phyloP scores from a whole-genome alignment of 2,113 vertebrate species.

The Colaptes auratus region DNA sequence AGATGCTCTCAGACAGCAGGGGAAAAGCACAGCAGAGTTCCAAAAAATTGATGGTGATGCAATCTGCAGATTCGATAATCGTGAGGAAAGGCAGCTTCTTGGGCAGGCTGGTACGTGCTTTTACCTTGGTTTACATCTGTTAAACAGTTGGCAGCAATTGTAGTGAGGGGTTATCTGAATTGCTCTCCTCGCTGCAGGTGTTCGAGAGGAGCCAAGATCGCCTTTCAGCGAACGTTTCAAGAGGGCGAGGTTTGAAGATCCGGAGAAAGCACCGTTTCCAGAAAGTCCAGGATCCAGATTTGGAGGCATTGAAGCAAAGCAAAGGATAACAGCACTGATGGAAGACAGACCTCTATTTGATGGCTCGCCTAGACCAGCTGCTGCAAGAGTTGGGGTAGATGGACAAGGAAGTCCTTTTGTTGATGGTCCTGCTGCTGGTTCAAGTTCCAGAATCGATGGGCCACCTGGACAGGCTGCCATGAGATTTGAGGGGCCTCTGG shows the following conservation, averaged over 20 bases:
- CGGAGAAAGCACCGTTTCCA: slow-evolving; percentile 79
- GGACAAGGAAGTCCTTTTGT: slow-evolving; percentile 75
- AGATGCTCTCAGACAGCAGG: slow-evolving; percentile 74
- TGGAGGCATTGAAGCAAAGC: slow-evolving; percentile 82
- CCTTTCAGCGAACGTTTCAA: slow-evolving; percentile 80
- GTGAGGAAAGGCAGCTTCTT: slow-evolving; percentile 46
- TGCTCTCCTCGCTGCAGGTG: slow-evolving; percentile 60
- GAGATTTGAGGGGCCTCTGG: slow-evolving; percentile 84
- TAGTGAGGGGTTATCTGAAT: neutral
- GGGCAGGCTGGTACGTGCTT: slow-evolving; percentile 9
- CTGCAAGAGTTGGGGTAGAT: slow-evolving; percentile 78
- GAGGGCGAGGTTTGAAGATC: slow-evolving; percentile 79
- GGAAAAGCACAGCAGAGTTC: slow-evolving; percentile 67
- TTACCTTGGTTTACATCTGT: neutral
- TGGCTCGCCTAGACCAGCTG: slow-evolving; percentile 73
- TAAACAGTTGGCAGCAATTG: neutral
- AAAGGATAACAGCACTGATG: slow-evolving; percentile 79
- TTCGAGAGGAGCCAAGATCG: slow-evolving; percentile 80
- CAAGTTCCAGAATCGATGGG: slow-evolving; percentile 81
- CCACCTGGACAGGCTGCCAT: slow-evolving; percentile 75
- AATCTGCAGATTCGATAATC: slow-evolving; percentile 71
- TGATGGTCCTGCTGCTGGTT: slow-evolving; percentile 78
- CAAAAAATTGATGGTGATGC: slow-evolving; percentile 70
- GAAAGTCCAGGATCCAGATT: slow-evolving; percentile 77
- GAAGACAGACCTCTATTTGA: slow-evolving; percentile 82